Evolutionary conservation across 2,888 invertebrate species (phyloP).

Genomic region (Vesta saturnalis): DNA sequence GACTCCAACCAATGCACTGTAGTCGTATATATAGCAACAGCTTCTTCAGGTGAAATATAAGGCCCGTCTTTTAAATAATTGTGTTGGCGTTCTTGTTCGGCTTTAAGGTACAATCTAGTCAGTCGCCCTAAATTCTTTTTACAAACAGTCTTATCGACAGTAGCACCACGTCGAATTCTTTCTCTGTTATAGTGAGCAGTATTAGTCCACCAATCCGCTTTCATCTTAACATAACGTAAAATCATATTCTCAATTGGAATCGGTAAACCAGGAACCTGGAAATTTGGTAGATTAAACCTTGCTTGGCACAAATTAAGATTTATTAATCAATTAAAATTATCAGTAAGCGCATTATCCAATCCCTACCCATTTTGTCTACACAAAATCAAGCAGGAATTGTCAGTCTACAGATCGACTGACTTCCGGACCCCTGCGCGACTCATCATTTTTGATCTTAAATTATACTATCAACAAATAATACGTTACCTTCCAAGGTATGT

Average conservation of each 20-base stretch:
- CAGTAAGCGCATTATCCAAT: conserved; percentile 36
- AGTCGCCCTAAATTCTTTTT: conserved; percentile 99
- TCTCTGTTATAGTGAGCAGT: conserved; percentile 99
- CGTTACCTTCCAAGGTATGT: conserved; percentile 98
- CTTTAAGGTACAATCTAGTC: conserved; percentile 94
- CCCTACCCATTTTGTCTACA: conserved; percentile 25
- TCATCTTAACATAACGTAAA: conserved; percentile 98
- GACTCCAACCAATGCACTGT: conserved; percentile 99
- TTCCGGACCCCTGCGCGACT: conserved; percentile 52
- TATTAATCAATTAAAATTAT: not conserved
- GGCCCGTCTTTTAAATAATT: conserved; percentile 99
- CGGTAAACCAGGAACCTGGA: conserved; percentile 92
- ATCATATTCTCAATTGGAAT: conserved; percentile 99
- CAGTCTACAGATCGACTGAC: conserved; percentile 34
- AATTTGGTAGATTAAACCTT: not conserved
- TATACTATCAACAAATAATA: conserved; percentile 11
- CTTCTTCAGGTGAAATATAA: conserved; percentile 99
- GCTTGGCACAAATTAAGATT: not conserved
- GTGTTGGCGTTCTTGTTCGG: conserved; percentile 98
- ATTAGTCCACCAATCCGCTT: conserved; percentile 99
- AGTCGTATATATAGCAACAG: conserved; percentile 99
- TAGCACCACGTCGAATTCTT: conserved; percentile 98
- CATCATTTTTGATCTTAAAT: conserved; percentile 45
- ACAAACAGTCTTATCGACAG: conserved; percentile 99
- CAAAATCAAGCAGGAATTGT: conserved; percentile 28